Conservation (phyloP, 2,797 vertebrate genomes). For the Pseudocheirus occidentalis region DNA sequence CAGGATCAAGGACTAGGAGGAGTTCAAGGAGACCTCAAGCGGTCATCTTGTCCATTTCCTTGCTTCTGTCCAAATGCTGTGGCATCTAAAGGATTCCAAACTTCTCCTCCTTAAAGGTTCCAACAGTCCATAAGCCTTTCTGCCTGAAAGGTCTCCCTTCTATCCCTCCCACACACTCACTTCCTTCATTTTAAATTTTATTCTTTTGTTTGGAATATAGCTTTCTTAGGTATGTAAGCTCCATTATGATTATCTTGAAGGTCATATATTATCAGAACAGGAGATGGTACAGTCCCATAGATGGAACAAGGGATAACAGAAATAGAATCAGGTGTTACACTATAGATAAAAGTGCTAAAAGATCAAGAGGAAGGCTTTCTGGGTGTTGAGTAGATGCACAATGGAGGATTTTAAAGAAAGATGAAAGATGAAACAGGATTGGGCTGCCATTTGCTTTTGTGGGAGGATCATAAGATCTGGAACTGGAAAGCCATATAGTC, state of each 20-base stretch:
- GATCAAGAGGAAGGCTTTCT: not conserved
- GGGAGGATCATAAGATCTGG: not conserved
- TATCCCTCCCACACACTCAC: not conserved
- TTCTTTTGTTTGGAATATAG: not conserved
- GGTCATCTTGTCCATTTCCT: not conserved
- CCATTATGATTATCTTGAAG: not conserved
- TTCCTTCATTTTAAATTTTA: not conserved
- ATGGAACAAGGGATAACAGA: not conserved
- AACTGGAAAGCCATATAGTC: not conserved
- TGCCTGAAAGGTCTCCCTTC: not conserved
- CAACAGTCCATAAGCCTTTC: not conserved
- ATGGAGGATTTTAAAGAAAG: not conserved
- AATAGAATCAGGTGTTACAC: not conserved
- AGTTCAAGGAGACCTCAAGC: constrained; percentile 1
- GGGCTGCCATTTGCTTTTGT: not conserved
- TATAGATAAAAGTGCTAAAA: not conserved
- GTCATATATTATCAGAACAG: not conserved
- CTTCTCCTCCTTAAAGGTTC: not conserved
- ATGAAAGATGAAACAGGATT: not conserved
- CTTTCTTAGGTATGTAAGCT: not conserved
- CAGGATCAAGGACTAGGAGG: constrained; percentile 16
- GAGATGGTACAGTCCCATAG: not conserved
- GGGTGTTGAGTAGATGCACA: not conserved
- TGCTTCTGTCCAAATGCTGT: not conserved
- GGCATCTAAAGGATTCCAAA: not conserved